These are phyloP conservation scores for Discoglossus pictus DNA, from an alignment of 2,797 vertebrate genomes.

Conservation along the genomic window DNA sequence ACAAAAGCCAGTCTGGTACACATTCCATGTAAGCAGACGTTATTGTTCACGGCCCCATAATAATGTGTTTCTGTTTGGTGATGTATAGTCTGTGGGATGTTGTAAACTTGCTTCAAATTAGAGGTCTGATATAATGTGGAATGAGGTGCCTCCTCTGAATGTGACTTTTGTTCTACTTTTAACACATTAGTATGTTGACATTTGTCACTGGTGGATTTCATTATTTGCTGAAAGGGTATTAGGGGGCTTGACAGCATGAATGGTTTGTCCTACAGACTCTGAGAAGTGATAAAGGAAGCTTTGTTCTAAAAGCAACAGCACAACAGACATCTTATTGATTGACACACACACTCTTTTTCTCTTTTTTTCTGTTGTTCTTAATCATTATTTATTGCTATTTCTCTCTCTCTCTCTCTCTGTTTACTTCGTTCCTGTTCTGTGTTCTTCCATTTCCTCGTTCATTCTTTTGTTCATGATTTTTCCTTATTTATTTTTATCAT, in stretches of 20 bases:
- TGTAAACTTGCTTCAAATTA: slow-evolving; percentile 67
- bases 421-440: too few relatives aligned
- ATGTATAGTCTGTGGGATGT: slow-evolving; percentile 64
- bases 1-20: slow-evolving; percentile 39
- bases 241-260: slow-evolving; percentile 74
- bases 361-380: too few relatives aligned
- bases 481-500: too few relatives aligned
- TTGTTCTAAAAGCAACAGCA: slow-evolving; percentile 86
- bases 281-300: slow-evolving; percentile 86
- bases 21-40: slow-evolving; percentile 48
- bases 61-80: slow-evolving; percentile 64
- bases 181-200: slow-evolving; percentile 85
- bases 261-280: slow-evolving; percentile 72
- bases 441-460: too few relatives aligned
- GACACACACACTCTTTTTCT: slow-evolving; percentile 51
- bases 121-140: slow-evolving; percentile 77
- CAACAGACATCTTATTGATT: slow-evolving; percentile 87
- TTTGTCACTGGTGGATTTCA: slow-evolving; percentile 89
- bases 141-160: slow-evolving; percentile 78
- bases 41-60: slow-evolving; percentile 61
- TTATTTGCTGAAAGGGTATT: slow-evolving; percentile 81
- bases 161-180: slow-evolving; percentile 82
- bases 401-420: too few relatives aligned
- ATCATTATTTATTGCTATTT: too few relatives aligned
- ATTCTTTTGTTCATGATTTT: too few relatives aligned